These are phyloP conservation scores for Saguinus midas DNA, from an alignment of 2,113 vertebrate genomes.

Conservation along the genomic window DNA sequence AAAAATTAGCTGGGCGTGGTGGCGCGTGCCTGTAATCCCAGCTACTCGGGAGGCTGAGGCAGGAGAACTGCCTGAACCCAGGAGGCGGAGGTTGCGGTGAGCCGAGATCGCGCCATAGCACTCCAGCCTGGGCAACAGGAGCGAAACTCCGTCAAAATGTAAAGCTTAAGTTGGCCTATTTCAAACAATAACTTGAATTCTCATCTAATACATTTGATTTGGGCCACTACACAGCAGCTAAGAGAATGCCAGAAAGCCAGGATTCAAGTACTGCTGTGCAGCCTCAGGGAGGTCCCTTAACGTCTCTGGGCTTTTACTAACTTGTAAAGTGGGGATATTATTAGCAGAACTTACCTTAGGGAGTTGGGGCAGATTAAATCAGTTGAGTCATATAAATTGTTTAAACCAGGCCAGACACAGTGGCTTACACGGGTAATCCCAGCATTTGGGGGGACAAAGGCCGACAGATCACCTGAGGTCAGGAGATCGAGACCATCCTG, in stretches of 20 bases:
- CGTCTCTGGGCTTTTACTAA: neutral
- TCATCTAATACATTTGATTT: too few relatives aligned
- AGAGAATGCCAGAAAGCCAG: neutral
- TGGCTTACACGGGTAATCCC: neutral
- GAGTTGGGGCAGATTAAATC: neutral
- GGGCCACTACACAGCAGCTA: too few relatives aligned
- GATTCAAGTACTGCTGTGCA: neutral
- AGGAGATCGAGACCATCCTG: neutral
- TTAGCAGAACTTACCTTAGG: neutral
- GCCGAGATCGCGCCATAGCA: too few relatives aligned
- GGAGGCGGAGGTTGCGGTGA: too few relatives aligned
- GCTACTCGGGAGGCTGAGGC: too few relatives aligned
- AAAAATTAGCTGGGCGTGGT: too few relatives aligned
- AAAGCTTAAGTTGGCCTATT: too few relatives aligned
- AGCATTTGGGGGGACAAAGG: neutral
- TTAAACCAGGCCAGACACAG: neutral
- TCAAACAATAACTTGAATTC: too few relatives aligned
- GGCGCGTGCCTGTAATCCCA: too few relatives aligned
- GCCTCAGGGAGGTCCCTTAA: neutral
- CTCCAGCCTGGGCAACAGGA: too few relatives aligned
- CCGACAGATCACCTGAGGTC: neutral
- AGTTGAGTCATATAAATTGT: neutral
- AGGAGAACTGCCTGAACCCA: too few relatives aligned
- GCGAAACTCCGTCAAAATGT: too few relatives aligned
- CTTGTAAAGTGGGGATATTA: neutral